Conservation (phyloP, 2,797 vertebrate genomes). For the Anabas testudineus region DNA sequence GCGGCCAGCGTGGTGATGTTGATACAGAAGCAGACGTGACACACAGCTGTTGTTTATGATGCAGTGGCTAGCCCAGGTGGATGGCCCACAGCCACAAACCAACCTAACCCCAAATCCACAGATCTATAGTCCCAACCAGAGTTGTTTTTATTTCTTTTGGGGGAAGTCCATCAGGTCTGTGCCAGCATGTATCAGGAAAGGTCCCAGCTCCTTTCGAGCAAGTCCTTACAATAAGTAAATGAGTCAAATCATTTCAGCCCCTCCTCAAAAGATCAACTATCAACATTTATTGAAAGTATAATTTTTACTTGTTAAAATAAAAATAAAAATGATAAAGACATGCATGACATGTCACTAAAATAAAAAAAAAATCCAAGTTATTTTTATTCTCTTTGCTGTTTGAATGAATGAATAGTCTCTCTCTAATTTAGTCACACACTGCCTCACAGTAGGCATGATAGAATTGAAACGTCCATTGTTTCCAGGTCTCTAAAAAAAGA, state of each 20-base stretch:
- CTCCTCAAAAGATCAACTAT: too few relatives aligned
- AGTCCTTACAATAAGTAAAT: not conserved
- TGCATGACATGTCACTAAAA: too few relatives aligned
- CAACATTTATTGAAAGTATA: too few relatives aligned
- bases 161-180: conserved; percentile 36
- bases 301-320: too few relatives aligned
- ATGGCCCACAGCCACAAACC: conserved; percentile 77
- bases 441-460: not conserved
- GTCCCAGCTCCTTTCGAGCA: conserved; percentile 24
- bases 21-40: conserved; percentile 73
- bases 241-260: too few relatives aligned
- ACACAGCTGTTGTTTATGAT: conserved; percentile 85
- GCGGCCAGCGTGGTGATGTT: conserved; percentile 77
- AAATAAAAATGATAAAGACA: too few relatives aligned
- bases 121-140: conserved; percentile 82
- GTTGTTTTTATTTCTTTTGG: conserved; percentile 50
- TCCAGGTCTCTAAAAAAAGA: conserved; percentile 20
- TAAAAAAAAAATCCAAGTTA: too few relatives aligned
- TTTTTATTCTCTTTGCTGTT: too few relatives aligned
- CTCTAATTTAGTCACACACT: not conserved
- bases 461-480: conserved; percentile 1
- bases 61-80: conserved; percentile 82
- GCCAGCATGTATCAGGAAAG: conserved; percentile 19
- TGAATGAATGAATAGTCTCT: not conserved
- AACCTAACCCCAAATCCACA: conserved; percentile 79